Percentiles rank a stretch among this genome's conserved stretches.
These are phyloP conservation scores for Gallinago media DNA, from an alignment of 2,113 vertebrate genomes.

Conservation along the genomic window DNA sequence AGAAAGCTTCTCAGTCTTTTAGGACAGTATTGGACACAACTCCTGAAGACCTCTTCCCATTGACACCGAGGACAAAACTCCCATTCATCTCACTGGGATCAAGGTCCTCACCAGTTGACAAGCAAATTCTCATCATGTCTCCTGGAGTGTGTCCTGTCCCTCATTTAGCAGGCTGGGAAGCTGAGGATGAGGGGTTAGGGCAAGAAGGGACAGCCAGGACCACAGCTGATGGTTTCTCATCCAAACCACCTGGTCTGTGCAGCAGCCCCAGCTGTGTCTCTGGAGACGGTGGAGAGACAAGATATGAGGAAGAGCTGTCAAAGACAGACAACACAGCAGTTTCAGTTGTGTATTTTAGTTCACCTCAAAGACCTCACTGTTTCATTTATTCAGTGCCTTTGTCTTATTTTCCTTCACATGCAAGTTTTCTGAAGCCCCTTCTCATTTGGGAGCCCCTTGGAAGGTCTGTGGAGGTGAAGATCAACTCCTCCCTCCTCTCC, in stretches of 20 bases:
- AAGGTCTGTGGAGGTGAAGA: background rate
- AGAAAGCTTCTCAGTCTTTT: background rate
- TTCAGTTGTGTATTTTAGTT: constrained; percentile 42
- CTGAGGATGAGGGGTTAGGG: background rate
- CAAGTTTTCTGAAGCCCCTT: background rate
- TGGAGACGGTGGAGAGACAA: background rate
- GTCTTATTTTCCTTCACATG: background rate
- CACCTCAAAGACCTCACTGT: background rate
- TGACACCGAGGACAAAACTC: background rate
- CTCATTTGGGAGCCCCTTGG: background rate
- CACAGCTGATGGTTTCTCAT: background rate
- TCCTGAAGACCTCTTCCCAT: background rate
- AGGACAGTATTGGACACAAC: background rate
- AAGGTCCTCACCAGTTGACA: background rate
- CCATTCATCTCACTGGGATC: background rate
- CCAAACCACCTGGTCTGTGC: background rate
- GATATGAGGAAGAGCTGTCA: constrained; percentile 45
- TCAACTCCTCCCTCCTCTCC: background rate
- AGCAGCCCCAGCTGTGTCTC: background rate
- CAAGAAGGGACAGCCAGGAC: background rate
- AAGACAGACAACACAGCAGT: constrained; percentile 1
- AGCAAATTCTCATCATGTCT: fast-evolving
- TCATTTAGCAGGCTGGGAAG: background rate
- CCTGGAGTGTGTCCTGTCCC: background rate
- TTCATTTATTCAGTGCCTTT: background rate